Evolutionary conservation across 2,797 vertebrate genomes (phyloP).

Genomic region (Ceryle rudis): DNA sequence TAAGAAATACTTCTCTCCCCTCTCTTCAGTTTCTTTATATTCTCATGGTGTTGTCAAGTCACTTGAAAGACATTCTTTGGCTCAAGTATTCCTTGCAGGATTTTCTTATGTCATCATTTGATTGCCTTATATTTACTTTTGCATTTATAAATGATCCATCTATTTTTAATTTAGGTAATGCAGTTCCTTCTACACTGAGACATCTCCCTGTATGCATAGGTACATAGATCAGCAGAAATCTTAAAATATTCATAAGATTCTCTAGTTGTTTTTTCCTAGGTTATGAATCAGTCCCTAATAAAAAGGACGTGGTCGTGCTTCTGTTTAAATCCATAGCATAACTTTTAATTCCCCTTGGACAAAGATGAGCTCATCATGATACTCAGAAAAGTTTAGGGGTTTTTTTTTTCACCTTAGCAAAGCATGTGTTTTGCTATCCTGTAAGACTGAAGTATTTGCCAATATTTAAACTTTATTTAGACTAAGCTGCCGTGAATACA

Average conservation of each 20-base stretch:
- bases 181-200: not conserved
- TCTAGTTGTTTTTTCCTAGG: not conserved
- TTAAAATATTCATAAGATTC: conserved; percentile 11
- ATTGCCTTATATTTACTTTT: conserved; percentile 30
- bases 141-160: conserved; percentile 21
- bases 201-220: not conserved
- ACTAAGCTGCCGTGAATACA: not conserved
- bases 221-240: not conserved
- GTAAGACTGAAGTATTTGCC: not conserved
- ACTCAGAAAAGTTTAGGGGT: not conserved
- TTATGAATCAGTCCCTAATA: not conserved
- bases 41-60: not conserved
- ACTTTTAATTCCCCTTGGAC: not conserved
- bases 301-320: not conserved
- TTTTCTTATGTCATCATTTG: conserved; percentile 15
- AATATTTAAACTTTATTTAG: not conserved
- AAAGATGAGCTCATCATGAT: not conserved
- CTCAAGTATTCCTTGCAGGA: not conserved
- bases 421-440: not conserved
- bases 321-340: conserved; percentile 13
- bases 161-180: conserved; percentile 37
- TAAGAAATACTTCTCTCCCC: not conserved
- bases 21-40: not conserved
- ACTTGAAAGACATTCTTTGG: not conserved
- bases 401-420: not conserved